A percentile compares a stretch with the other conserved stretches of the same genome.
Conservation (phyloP, 2,113 vertebrate species). For the Solea senegalensis region DNA sequence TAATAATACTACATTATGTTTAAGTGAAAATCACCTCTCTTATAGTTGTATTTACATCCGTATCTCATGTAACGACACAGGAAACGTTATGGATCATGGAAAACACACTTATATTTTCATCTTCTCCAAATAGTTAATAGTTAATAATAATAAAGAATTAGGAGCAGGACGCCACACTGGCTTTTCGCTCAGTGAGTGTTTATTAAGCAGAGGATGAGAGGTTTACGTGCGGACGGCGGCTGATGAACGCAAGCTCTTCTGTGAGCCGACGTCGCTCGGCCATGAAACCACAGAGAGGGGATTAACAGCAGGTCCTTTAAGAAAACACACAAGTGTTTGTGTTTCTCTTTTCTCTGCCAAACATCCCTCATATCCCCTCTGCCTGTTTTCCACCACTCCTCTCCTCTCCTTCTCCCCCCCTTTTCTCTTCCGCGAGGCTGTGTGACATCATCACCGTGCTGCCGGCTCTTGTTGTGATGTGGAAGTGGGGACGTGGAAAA, state of each 20-base stretch:
- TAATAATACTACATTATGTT: too few species aligned
- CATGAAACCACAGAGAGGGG: neutral
- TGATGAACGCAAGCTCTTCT: conserved; percentile 25
- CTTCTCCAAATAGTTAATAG: too few species aligned
- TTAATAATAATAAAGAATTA: too few species aligned
- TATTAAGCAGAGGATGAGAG: conserved; percentile 13
- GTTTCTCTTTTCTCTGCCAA: conserved; percentile 1
- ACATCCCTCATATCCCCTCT: neutral
- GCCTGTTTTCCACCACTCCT: too few species aligned
- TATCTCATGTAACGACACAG: too few species aligned
- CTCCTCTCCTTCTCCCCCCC: neutral
- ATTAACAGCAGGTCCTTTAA: conserved; percentile 25
- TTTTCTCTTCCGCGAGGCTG: conserved; percentile 2
- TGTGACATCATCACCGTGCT: conserved; percentile 73
- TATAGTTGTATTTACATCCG: too few species aligned
- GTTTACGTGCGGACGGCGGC: conserved; percentile 10
- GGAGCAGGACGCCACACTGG: neutral
- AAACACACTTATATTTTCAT: too few species aligned
- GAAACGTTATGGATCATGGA: too few species aligned
- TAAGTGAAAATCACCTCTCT: too few species aligned
- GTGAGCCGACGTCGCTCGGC: neutral
- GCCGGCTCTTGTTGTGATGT: conserved; percentile 58
- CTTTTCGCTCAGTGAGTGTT: neutral
- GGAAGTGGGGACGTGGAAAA: conserved; percentile 76
- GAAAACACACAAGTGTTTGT: conserved; percentile 13